Conservation (phyloP, 2,797 vertebrate species). For the Urocyon cinereoargenteus region DNA sequence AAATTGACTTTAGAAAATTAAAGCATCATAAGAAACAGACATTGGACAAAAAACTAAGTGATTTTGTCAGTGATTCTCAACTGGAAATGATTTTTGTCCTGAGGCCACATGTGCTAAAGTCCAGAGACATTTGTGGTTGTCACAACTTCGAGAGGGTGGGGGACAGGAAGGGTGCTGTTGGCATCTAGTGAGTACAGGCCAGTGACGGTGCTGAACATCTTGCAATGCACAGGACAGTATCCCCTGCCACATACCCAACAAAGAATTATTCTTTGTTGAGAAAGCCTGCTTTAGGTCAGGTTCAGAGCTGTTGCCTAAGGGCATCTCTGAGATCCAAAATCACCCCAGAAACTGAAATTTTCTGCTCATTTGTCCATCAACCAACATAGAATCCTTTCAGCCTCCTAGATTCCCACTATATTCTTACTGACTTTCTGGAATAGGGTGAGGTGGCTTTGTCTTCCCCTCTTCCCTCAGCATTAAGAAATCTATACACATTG, state of each 20-base stretch:
- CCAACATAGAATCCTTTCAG: background rate
- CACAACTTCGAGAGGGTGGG: background rate
- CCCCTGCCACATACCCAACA: no score
- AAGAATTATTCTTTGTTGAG: background rate
- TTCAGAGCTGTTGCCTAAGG: background rate
- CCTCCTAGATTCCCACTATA: slow-evolving; percentile 2
- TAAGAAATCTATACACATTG: background rate
- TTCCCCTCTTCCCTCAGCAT: background rate
- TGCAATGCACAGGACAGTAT: background rate
- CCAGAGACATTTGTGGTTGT: slow-evolving; percentile 3
- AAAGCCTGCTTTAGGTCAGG: background rate
- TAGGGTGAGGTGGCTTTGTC: background rate
- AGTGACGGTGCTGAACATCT: background rate
- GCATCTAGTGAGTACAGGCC: background rate
- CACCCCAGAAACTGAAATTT: background rate
- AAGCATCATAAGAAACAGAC: slow-evolving; percentile 8
- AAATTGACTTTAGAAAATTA: slow-evolving; percentile 42
- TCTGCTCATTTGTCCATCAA: slow-evolving; percentile 7
- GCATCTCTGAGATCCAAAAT: slow-evolving; percentile 40
- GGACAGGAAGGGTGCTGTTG: background rate
- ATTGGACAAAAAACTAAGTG: background rate
- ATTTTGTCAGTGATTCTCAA: background rate
- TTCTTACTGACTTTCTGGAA: slow-evolving; percentile 22
- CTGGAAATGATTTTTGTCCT: background rate
- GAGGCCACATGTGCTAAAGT: background rate